A percentile compares a stretch with the other conserved stretches of the same genome.
Evolutionary conservation across 2,888 invertebrate genomes (phyloP).

Genomic region (Coleophora flavipennella): DNA sequence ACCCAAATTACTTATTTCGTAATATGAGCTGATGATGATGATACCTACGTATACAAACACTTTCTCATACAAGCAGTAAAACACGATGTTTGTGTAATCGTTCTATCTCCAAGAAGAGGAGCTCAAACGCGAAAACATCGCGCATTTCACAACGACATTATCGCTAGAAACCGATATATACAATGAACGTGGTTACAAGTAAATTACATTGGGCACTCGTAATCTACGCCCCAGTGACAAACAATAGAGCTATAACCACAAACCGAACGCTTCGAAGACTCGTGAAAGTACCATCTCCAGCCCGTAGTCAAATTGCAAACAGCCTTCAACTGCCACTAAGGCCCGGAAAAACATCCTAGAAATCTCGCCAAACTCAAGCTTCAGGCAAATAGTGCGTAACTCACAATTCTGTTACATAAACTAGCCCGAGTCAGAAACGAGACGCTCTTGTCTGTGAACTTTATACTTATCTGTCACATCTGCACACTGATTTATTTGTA

Average conservation of each 20-base stretch:
- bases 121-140: constrained; percentile 31
- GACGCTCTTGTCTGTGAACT: constrained; percentile 19
- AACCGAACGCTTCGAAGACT: constrained; percentile 27
- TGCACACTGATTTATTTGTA: constrained; percentile 36
- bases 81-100: constrained; percentile 21
- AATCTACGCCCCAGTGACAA: constrained; percentile 46
- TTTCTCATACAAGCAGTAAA: background rate
- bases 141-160: constrained; percentile 41
- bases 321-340: constrained; percentile 34
- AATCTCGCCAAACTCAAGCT: constrained; percentile 14
- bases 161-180: constrained; percentile 37
- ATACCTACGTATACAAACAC: background rate
- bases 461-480: constrained; percentile 34
- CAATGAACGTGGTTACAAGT: constrained; percentile 48
- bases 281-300: constrained; percentile 59
- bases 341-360: constrained; percentile 28
- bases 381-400: constrained; percentile 35
- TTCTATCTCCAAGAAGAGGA: constrained; percentile 25
- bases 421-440: constrained; percentile 25
- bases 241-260: constrained; percentile 66
- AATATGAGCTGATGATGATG: too few relatives aligned
- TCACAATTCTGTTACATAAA: constrained; percentile 39
- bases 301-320: constrained; percentile 58
- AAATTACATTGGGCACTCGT: constrained; percentile 46
- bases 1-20: too few relatives aligned